A percentile compares a stretch with the other conserved stretches of the same genome.
Conservation (phyloP, 2,888 invertebrate genomes). For the Mycogona germanica region DNA sequence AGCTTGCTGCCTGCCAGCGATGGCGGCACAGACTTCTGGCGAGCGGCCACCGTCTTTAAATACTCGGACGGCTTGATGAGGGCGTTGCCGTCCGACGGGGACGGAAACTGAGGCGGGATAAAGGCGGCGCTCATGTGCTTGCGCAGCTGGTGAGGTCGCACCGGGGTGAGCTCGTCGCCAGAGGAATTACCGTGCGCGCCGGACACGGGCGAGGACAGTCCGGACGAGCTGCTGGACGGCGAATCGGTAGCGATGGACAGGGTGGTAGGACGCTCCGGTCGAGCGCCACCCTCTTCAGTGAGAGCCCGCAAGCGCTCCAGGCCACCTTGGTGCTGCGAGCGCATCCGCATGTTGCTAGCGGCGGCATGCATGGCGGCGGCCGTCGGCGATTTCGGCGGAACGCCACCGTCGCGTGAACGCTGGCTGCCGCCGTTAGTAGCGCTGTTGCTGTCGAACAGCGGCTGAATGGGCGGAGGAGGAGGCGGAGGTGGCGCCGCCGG, state of each 20-base stretch:
- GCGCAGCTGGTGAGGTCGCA: conserved; percentile 28
- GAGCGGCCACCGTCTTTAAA: conserved; percentile 53
- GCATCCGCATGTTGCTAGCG: neutral
- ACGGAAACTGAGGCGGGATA: conserved; percentile 80
- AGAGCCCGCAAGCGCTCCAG: conserved; percentile 1
- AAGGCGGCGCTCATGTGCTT: conserved; percentile 73
- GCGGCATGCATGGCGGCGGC: neutral
- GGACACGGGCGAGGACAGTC: neutral
- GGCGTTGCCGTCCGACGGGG: conserved; percentile 55
- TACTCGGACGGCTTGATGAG: conserved; percentile 89
- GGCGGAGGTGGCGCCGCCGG: conserved; percentile 27
- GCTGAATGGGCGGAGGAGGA: conserved; percentile 22
- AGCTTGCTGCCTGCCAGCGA: conserved; percentile 14
- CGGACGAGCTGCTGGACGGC: neutral
- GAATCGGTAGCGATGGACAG: neutral
- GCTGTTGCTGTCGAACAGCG: conserved; percentile 12
- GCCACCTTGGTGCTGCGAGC: conserved; percentile 1
- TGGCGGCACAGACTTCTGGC: conserved; percentile 1
- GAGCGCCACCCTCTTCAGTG: neutral
- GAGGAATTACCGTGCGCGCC: conserved; percentile 1
- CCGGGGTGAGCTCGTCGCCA: neutral
- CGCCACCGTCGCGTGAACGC: too few species aligned
- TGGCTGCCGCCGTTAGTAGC: neutral
- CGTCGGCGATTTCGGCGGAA: neutral
- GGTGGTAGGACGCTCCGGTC: neutral